A percentile compares a stretch with the other conserved stretches of the same genome.
Conservation (phyloP, 1,140 invertebrate species). For the Hylyphantes graminicola region DNA sequence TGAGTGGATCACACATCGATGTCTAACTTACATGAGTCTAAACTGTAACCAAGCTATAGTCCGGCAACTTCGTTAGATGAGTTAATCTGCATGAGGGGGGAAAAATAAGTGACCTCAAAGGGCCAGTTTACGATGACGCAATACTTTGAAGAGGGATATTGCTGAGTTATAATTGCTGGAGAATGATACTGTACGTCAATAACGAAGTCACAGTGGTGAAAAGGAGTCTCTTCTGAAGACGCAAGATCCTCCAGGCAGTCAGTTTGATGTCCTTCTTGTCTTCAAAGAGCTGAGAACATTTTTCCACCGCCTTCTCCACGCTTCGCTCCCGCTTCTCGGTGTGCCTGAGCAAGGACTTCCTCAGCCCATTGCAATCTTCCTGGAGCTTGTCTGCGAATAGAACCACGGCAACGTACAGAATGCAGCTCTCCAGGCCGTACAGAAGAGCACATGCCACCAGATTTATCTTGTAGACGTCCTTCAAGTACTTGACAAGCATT, state of each 20-base stretch:
- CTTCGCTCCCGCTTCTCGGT: not conserved
- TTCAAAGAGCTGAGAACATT: conserved; percentile 43
- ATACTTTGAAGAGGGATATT: not conserved
- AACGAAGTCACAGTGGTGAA: conserved; percentile 31
- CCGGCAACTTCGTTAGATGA: too few species aligned
- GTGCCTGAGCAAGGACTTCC: conserved; percentile 13
- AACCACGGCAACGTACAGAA: conserved; percentile 27
- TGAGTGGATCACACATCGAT: too few species aligned
- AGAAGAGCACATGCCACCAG: conserved; percentile 16
- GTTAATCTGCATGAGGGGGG: too few species aligned
- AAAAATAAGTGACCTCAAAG: too few species aligned
- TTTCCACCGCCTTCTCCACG: conserved; percentile 30
- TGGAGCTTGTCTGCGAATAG: conserved; percentile 30
- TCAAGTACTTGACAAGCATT: conserved; percentile 30
- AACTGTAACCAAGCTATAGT: too few species aligned
- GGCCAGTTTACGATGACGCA: too few species aligned
- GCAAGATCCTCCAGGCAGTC: conserved; percentile 42
- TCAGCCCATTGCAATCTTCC: conserved; percentile 21
- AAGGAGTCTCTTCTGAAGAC: conserved; percentile 39
- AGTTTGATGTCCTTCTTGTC: conserved; percentile 49
- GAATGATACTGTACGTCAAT: conserved; percentile 30
- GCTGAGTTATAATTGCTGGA: conserved; percentile 30
- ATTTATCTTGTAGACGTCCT: conserved; percentile 31
- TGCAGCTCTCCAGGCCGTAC: conserved; percentile 32
- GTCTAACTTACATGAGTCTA: too few species aligned